phyloP scores from a whole-genome alignment of 2,888 invertebrate species.

The Quadroppia sp. region DNA sequence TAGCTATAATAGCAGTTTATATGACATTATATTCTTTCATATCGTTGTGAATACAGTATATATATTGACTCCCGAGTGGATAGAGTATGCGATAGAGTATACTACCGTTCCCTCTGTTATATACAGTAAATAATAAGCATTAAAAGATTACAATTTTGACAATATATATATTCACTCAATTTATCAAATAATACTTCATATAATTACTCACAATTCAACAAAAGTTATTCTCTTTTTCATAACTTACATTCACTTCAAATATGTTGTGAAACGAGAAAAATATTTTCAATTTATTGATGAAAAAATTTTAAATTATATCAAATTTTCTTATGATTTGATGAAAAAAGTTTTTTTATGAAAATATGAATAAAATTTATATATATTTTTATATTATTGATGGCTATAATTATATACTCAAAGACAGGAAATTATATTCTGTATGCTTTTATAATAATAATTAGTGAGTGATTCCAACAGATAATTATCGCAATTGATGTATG shows the following conservation, averaged over 20 bases:
- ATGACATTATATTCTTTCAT: slow-evolving; percentile 18
- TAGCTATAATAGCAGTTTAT: neutral
- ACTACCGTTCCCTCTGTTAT: neutral
- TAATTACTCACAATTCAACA: slow-evolving; percentile 18
- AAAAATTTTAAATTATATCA: no score
- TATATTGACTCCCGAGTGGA: slow-evolving; percentile 24
- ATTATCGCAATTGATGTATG: neutral
- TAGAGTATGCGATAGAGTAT: neutral
- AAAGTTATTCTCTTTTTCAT: no score
- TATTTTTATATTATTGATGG: no score
- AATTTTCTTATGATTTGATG: no score
- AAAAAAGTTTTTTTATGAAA: no score
- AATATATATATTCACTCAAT: slow-evolving; percentile 15
- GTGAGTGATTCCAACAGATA: neutral
- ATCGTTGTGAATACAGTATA: neutral
- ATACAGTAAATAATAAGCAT: slow-evolving; percentile 20
- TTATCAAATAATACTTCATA: neutral
- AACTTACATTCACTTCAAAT: neutral
- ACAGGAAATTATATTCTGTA: no score
- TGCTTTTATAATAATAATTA: neutral
- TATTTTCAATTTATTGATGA: neutral
- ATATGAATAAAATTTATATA: no score
- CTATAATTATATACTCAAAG: no score
- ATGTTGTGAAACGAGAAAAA: neutral
- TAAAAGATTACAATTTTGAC: slow-evolving; percentile 28